Percentiles rank a stretch among this genome's conserved stretches.
These are phyloP conservation scores for Girardinichthys multiradiatus DNA, from an alignment of 2,113 vertebrate genomes.

Conservation along the genomic window DNA sequence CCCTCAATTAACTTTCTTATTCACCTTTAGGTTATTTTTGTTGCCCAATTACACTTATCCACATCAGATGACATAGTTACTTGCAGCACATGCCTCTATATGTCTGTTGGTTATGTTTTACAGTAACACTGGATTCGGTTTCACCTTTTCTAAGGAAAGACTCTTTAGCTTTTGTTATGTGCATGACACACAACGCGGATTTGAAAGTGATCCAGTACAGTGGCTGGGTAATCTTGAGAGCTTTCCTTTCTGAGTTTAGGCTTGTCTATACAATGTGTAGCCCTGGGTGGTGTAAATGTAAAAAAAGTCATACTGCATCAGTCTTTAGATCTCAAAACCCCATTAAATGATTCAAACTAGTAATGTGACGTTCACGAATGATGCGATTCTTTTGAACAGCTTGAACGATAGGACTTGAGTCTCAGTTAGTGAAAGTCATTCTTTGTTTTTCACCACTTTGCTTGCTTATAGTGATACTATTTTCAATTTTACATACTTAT, in stretches of 20 bases:
- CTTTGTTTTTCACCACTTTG: too few relatives aligned
- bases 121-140: slow-evolving; percentile 17
- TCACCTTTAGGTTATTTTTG: slow-evolving; percentile 23
- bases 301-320: slow-evolving; percentile 37
- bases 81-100: background rate
- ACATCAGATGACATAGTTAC: slow-evolving; percentile 4
- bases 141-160: background rate
- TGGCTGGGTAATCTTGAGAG: slow-evolving; percentile 21
- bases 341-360: slow-evolving; percentile 14
- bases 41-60: background rate
- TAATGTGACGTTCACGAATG: too few relatives aligned
- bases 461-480: too few relatives aligned
- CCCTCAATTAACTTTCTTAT: slow-evolving; percentile 17
- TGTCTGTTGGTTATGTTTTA: background rate
- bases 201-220: slow-evolving; percentile 31
- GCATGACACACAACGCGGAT: background rate
- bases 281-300: slow-evolving; percentile 44
- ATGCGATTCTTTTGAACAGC: too few relatives aligned
- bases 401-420: too few relatives aligned
- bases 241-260: slow-evolving; percentile 60
- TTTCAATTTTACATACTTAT: too few relatives aligned
- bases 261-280: slow-evolving; percentile 69
- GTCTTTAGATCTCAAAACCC: slow-evolving; percentile 32
- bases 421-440: too few relatives aligned
- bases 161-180: background rate